Conservation (phyloP, 1,140 invertebrate genomes). For the Drosophila mojavensis region DNA sequence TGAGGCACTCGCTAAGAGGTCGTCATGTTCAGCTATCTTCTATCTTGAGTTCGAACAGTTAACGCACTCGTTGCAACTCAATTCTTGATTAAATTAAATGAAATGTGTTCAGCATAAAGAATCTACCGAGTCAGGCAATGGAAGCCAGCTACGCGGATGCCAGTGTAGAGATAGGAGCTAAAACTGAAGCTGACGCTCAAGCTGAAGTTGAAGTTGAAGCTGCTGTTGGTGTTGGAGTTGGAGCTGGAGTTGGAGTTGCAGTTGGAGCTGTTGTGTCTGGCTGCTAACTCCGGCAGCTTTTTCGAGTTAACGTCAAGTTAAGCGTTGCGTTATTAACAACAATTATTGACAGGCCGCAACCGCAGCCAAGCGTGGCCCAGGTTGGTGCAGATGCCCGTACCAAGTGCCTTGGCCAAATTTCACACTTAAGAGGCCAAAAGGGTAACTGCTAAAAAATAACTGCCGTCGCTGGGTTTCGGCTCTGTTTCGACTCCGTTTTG, state of each 20-base stretch:
- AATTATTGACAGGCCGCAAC: constrained; percentile 55
- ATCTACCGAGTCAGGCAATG: neutral
- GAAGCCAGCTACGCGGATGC: neutral
- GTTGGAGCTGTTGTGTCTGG: neutral
- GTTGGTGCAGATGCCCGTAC: neutral
- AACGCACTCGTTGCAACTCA: constrained; percentile 5
- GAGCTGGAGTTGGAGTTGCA: neutral
- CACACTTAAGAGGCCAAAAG: constrained; percentile 74
- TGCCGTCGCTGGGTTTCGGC: neutral
- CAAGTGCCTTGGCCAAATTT: constrained; percentile 56
- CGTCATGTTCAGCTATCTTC: neutral
- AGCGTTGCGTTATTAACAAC: constrained; percentile 59
- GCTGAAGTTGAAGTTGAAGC: neutral
- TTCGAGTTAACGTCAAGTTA: constrained; percentile 50
- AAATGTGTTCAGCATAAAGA: constrained; percentile 34
- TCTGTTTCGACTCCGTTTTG: constrained; percentile 19
- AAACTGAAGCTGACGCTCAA: no score
- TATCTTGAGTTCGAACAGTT: neutral
- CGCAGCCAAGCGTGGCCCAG: neutral
- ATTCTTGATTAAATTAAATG: constrained; percentile 32
- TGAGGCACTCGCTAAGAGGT: no score
- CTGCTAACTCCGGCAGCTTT: constrained; percentile 42
- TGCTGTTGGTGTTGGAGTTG: neutral
- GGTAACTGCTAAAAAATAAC: constrained; percentile 63
- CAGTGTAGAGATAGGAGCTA: neutral